phyloP scores from a whole-genome alignment of 2,113 vertebrate species.

The Tachysurus fulvidraco region DNA sequence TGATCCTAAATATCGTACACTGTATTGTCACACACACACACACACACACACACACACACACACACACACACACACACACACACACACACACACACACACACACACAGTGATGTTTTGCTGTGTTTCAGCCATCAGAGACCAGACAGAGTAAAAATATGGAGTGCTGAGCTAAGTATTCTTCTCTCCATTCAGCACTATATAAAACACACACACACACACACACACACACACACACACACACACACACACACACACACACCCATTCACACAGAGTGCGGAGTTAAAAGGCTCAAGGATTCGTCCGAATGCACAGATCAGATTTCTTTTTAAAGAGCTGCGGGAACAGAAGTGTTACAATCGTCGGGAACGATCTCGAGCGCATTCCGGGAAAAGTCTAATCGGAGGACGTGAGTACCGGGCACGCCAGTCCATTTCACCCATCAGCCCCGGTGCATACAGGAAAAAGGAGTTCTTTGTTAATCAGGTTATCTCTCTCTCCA shows the following conservation, averaged over 20 bases:
- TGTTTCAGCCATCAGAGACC: background rate
- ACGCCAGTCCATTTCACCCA: constrained; percentile 59
- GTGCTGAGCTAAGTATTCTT: constrained; percentile 15
- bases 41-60: constrained; percentile 8
- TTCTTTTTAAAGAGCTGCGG: constrained; percentile 81
- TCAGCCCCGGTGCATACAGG: constrained; percentile 69
- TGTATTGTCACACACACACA: constrained; percentile 4
- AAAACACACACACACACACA: constrained; percentile 52
- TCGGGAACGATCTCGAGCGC: constrained; percentile 75
- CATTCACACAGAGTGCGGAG: constrained; percentile 53
- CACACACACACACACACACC: too few species aligned
- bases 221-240: constrained; percentile 48
- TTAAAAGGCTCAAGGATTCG: constrained; percentile 73
- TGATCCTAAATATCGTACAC: background rate
- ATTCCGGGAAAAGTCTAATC: constrained; percentile 76
- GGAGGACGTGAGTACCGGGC: constrained; percentile 68
- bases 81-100: background rate
- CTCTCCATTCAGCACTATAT: background rate
- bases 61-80: constrained; percentile 9
- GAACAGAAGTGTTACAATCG: constrained; percentile 72
- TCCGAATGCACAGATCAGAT: constrained; percentile 64
- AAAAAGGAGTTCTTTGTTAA: constrained; percentile 70
- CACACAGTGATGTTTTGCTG: background rate
- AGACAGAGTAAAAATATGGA: constrained; percentile 7
- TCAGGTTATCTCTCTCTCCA: constrained; percentile 67